Conservation (phyloP, 2,888 invertebrate species). For the Archaeoteleia sp. region DNA sequence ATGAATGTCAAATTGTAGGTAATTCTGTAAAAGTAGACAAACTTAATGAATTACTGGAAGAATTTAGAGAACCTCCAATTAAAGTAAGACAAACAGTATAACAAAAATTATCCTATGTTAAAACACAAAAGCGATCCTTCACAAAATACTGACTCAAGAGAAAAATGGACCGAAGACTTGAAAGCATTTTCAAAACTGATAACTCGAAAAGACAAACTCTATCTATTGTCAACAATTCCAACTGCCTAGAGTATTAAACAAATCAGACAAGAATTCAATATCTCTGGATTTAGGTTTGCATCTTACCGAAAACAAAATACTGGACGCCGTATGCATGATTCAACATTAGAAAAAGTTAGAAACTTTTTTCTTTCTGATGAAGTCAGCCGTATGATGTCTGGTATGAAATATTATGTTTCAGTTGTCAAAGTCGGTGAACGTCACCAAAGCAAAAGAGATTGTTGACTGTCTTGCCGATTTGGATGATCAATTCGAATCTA, state of each 20-base stretch:
- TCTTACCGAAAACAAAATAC: background rate
- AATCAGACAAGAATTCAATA: background rate
- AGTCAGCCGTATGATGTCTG: conserved; percentile 13
- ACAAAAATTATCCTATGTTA: background rate
- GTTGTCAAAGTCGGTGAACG: conserved; percentile 11
- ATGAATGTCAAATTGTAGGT: background rate
- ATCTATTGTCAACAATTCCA: background rate
- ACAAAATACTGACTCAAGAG: background rate
- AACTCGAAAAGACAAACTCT: background rate
- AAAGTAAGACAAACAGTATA: background rate
- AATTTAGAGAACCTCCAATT: background rate
- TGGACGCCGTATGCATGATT: background rate
- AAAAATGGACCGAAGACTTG: background rate
- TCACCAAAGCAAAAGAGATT: conserved; percentile 10
- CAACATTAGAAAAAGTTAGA: conserved; percentile 6
- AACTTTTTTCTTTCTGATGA: conserved; percentile 15
- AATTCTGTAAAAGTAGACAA: background rate
- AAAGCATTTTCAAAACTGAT: background rate
- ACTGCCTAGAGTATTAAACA: background rate
- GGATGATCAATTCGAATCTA: background rate
- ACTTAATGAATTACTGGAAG: background rate
- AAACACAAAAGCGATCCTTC: background rate
- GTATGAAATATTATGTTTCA: conserved; percentile 17
- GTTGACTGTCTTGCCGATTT: conserved; percentile 4
- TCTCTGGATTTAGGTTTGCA: background rate